Conservation (phyloP, 2,113 vertebrate species). For the Pelobates fuscus region DNA sequence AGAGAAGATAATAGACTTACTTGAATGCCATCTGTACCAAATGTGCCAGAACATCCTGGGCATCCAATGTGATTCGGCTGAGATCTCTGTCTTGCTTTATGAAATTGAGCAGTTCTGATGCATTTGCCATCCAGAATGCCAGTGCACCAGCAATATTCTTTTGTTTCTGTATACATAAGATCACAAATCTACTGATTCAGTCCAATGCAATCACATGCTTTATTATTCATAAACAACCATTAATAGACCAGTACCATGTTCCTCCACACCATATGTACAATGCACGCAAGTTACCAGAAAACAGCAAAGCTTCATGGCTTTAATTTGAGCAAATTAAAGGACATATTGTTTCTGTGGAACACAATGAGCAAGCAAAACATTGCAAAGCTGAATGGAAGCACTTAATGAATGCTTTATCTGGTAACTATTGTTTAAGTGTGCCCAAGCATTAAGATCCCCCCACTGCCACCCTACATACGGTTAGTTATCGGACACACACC, state of each 20-base stretch:
- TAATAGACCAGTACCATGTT: slow-evolving; percentile 83
- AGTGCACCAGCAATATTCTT: slow-evolving; percentile 97
- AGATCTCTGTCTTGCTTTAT: slow-evolving; percentile 96
- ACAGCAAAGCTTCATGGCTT: slow-evolving; percentile 54
- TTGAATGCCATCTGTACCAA: slow-evolving; percentile 98
- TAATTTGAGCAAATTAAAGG: background rate
- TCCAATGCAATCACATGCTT: background rate
- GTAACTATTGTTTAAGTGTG: slow-evolving; percentile 75
- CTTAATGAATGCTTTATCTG: slow-evolving; percentile 72
- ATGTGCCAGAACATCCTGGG: slow-evolving; percentile 93
- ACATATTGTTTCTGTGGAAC: background rate
- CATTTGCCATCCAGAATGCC: slow-evolving; percentile 99
- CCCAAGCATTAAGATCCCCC: slow-evolving; percentile 60
- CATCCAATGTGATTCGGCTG: slow-evolving; percentile 89
- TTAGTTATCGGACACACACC: slow-evolving; percentile 64
- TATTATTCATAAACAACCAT: slow-evolving; percentile 55
- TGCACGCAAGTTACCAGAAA: slow-evolving; percentile 79
- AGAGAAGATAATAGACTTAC: slow-evolving; percentile 65
- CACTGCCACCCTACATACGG: slow-evolving; percentile 69
- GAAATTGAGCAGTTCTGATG: slow-evolving; percentile 96
- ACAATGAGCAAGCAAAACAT: slow-evolving; percentile 5
- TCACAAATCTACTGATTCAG: slow-evolving; percentile 23
- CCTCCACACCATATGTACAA: slow-evolving; percentile 62
- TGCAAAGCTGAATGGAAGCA: slow-evolving; percentile 14
- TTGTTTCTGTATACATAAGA: slow-evolving; percentile 84